Evolutionary conservation across 1,140 invertebrate species (phyloP).

Genomic region (Homarus americanus): DNA sequence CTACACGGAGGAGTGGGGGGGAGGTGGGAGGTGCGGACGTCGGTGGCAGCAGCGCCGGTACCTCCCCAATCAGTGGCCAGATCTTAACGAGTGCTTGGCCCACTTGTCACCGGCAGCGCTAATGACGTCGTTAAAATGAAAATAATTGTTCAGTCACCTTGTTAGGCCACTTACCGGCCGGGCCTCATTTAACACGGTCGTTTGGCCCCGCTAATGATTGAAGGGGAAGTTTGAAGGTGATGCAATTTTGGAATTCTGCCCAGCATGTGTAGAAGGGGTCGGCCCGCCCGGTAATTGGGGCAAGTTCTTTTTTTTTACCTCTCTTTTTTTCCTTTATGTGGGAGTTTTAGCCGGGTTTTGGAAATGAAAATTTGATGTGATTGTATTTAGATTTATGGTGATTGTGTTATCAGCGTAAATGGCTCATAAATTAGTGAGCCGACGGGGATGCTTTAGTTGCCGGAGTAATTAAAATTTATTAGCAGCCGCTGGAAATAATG

Average conservation of each 20-base stretch:
- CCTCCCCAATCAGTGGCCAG: conserved; percentile 66
- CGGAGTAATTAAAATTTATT: conserved; percentile 50
- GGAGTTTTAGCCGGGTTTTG: conserved; percentile 29
- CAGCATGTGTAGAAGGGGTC: conserved; percentile 12
- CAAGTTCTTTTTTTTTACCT: conserved; percentile 29
- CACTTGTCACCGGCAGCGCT: conserved; percentile 69
- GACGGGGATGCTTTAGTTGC: conserved; percentile 36
- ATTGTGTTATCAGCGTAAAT: conserved; percentile 54
- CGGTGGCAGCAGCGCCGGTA: not conserved
- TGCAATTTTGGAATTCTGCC: conserved; percentile 61
- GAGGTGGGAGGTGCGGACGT: not conserved
- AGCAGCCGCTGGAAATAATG: conserved; percentile 18
- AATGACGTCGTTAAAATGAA: conserved; percentile 73
- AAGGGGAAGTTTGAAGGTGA: conserved; percentile 66
- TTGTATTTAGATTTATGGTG: conserved; percentile 50
- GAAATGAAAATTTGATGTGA: conserved; percentile 52
- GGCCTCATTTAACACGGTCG: conserved; percentile 68
- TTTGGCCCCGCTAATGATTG: conserved; percentile 67
- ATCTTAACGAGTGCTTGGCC: conserved; percentile 67
- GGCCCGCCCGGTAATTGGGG: conserved; percentile 52
- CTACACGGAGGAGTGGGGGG: conserved; percentile 17
- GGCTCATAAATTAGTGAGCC: conserved; percentile 44
- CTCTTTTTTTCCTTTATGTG: conserved; percentile 19
- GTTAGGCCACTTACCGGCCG: conserved; percentile 69
- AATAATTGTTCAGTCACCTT: conserved; percentile 73